Conservation (phyloP, 2,113 vertebrate genomes). For the Paedocypris sp. region DNA sequence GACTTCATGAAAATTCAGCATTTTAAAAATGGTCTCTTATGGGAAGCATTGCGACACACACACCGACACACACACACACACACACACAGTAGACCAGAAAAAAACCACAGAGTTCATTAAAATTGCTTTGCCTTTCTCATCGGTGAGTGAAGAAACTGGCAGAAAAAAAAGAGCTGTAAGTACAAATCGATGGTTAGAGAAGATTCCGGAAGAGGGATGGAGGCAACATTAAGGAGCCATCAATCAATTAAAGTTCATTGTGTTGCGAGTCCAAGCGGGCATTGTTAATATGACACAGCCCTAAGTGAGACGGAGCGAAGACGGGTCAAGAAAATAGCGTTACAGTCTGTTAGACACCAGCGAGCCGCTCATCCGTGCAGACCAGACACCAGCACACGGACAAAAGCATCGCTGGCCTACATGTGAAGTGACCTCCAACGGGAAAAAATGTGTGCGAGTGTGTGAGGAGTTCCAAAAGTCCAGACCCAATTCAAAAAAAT, state of each 20-base stretch:
- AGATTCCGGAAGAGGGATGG: not conserved
- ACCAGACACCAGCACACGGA: conserved; percentile 26
- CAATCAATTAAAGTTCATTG: conserved; percentile 55
- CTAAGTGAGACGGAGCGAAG: conserved; percentile 33
- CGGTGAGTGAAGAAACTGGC: not conserved
- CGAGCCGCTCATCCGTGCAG: conserved; percentile 24
- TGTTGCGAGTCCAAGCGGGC: conserved; percentile 18
- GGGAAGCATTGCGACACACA: not conserved
- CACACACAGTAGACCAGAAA: not conserved
- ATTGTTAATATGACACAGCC: conserved; percentile 39
- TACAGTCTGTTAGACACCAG: conserved; percentile 45
- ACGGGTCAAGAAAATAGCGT: conserved; percentile 32
- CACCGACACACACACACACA: not conserved
- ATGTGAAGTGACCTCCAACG: not conserved
- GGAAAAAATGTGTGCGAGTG: too few relatives aligned
- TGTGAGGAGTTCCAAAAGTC: too few relatives aligned
- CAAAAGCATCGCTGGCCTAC: conserved; percentile 22
- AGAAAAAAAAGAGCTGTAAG: not conserved
- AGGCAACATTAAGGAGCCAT: conserved; percentile 40
- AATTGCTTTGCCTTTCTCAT: not conserved
- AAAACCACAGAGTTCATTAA: not conserved
- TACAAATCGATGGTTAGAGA: not conserved
- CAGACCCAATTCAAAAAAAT: too few relatives aligned
- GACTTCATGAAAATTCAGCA: conserved; percentile 19
- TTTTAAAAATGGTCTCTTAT: conserved; percentile 21